Base-by-base conservation (phyloP, 2,888 invertebrate genomes). In the Cryptocheilus praepositus region DNA sequence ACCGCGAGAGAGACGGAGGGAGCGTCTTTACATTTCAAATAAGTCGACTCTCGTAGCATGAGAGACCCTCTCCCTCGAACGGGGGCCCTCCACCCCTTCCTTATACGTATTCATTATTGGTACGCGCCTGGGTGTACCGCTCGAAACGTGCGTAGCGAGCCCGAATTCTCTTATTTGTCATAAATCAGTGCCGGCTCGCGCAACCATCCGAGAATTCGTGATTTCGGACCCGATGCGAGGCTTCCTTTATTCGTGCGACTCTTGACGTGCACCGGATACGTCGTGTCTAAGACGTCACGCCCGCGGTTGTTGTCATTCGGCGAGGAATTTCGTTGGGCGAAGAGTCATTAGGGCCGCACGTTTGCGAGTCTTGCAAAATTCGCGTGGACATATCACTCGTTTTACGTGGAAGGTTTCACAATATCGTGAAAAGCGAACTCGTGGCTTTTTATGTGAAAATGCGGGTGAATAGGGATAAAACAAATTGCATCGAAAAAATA, bases 11-110 rank as follows among this genome's bases (percentile, higher is more conserved):
- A 45, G 57, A 59, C 62, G 64, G 70, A n/a, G 69, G 63, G 68
- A 70, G 74, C 80, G 81, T 85, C 82, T 85, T 86, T 86, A 86
- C 84, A 86, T 86, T 86, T 86, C 85, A 86, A 86, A 86, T 86
- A 84, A 86, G 86, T 86, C 84, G 77, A 82, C 80, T 77, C 81
- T 83, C 77, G 74, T 76, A 76, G 66, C 57, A 61, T 62, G 22
- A 53, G 67, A 64, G 62, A 65, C 64, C 69, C 73, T 64, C 60
- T 49, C 59, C 67, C 15, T 60, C 64, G 44, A 43, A n/a, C 36
- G 36, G 51, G 63, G 58, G 61, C 68, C 64, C 67, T 66, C 73
- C 79, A 64, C 74, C 70, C 69, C 74, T 70, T 73, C 83, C 85
- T 84, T 84, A 84, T 85, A 84, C 82, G 84, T 84, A 85, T 85